phyloP scores from a whole-genome alignment of 23 tunicate genomes.

The Pegea sp. region DNA sequence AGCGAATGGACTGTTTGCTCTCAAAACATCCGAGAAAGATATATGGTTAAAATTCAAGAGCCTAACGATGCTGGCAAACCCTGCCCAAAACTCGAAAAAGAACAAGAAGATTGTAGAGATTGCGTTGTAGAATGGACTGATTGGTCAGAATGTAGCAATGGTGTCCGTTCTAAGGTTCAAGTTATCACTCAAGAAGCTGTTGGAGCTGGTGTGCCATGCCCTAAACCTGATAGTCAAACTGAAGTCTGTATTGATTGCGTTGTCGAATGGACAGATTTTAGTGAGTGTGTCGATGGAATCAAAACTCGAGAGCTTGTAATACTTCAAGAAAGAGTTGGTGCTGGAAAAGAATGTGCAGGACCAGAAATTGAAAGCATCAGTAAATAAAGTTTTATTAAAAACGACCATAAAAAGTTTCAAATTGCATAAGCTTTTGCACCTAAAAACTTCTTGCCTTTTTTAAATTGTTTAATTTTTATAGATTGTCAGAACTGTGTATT shows the following conservation, averaged over 20 bases:
- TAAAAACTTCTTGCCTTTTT: too few species aligned
- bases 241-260: constrained; percentile 44
- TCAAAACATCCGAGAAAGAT: not conserved
- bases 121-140: constrained; percentile 27
- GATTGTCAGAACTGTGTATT: constrained; percentile 7
- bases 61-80: constrained; percentile 1
- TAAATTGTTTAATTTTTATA: constrained; percentile 1
- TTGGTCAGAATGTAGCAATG: constrained; percentile 20
- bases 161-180: constrained; percentile 2
- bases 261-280: constrained; percentile 42
- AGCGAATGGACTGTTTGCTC: constrained; percentile 5
- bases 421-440: too few species aligned
- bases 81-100: constrained; percentile 7
- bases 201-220: constrained; percentile 14
- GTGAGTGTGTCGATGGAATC: constrained; percentile 13
- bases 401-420: too few species aligned
- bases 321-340: constrained; percentile 22
- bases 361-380: constrained; percentile 12
- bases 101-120: constrained; percentile 6
- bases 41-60: not conserved
- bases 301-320: constrained; percentile 10
- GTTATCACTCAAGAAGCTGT: constrained; percentile 2
- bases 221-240: constrained; percentile 7
- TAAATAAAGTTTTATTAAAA: too few species aligned
- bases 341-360: constrained; percentile 15